Conservation (phyloP, 2,888 invertebrate species). For the Eupithecia pulchellata region DNA sequence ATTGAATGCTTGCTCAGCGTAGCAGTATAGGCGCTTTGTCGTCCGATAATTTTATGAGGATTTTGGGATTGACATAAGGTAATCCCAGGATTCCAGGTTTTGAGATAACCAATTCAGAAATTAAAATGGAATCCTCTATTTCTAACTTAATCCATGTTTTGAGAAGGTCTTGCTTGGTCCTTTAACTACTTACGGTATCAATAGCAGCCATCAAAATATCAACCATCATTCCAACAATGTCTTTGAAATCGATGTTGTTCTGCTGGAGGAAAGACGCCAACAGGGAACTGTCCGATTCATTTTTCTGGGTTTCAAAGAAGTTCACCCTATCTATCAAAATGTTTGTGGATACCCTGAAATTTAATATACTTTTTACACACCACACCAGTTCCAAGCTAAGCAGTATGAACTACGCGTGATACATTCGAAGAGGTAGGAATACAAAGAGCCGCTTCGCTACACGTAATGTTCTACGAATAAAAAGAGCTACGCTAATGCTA, state of each 20-base stretch:
- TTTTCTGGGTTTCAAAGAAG: conserved; percentile 69
- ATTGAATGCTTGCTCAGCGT: background rate
- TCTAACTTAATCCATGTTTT: background rate
- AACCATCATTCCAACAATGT: conserved; percentile 93
- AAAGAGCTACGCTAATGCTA: conserved; percentile 2
- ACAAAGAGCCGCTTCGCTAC: background rate
- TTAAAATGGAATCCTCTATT: too few relatives aligned
- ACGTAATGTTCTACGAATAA: background rate
- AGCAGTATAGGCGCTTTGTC: background rate
- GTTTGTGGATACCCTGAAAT: conserved; percentile 86
- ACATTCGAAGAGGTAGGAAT: background rate
- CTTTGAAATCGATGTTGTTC: conserved; percentile 89
- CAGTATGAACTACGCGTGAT: background rate
- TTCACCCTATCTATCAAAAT: conserved; percentile 86
- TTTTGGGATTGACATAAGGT: too few relatives aligned
- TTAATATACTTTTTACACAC: background rate
- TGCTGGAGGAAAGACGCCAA: conserved; percentile 89
- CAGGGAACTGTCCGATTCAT: conserved; percentile 76
- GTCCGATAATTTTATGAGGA: too few relatives aligned
- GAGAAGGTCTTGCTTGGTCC: background rate
- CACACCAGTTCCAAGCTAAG: background rate
- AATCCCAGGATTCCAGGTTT: too few relatives aligned
- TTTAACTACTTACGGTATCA: conserved; percentile 88
- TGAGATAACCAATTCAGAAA: too few relatives aligned
- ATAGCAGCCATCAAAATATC: conserved; percentile 94